Percentiles rank a stretch among this genome's conserved stretches.
These are phyloP conservation scores for Tipula lateralis DNA, from an alignment of 2,888 invertebrate species.

Conservation along the genomic window DNA sequence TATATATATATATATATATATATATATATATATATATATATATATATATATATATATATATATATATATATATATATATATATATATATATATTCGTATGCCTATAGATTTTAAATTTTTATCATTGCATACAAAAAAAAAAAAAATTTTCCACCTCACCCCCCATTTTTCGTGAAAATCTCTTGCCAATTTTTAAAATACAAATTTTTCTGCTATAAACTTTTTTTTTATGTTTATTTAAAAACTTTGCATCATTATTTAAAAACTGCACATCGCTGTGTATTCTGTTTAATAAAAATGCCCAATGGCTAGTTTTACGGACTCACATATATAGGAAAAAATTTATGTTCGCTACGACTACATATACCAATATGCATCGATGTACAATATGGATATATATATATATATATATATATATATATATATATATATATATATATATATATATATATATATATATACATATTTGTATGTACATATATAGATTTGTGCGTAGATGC, in stretches of 20 bases:
- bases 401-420: not conserved
- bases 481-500: conserved; percentile 9
- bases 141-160: not conserved
- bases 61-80: too few relatives aligned
- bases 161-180: conserved; percentile 4
- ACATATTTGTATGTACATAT: not conserved
- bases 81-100: not conserved
- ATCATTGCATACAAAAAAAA: not conserved
- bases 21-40: too few relatives aligned
- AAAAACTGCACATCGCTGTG: conserved; percentile 19
- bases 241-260: conserved; percentile 24
- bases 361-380: not conserved
- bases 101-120: not conserved
- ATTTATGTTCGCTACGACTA: not conserved
- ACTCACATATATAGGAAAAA: not conserved
- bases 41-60: too few relatives aligned
- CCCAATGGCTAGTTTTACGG: conserved; percentile 24
- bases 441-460: not conserved
- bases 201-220: not conserved
- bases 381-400: not conserved
- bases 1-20: too few relatives aligned
- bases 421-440: not conserved
- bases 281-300: conserved; percentile 13
- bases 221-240: not conserved
- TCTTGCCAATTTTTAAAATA: conserved; percentile 19